Base-by-base conservation (phyloP, 2,888 invertebrate species). In the Metacarcinus magister region DNA sequence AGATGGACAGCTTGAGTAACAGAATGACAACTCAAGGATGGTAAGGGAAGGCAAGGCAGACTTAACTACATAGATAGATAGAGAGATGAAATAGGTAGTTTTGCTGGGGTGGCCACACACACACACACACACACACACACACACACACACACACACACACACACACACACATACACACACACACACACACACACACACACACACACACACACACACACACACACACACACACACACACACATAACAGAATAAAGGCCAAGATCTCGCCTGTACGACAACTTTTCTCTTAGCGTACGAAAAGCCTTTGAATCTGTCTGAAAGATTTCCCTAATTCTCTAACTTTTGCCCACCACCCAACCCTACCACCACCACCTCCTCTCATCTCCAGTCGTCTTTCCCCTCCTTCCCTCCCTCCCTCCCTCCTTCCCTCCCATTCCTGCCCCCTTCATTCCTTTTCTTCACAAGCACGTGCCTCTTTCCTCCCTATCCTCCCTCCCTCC, bases 311-410 rank as follows among this genome's bases (percentile, higher is more conserved):
- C 82, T 5, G 82, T 82, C 82, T 82, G 32, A 82, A 82, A 82
- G 82, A 82, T 82, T 82, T 82, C 82, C 82, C 82, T 82, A 82
- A 82, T 82, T 82, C 82, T 32, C 32, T 82, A 82, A 82, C 82
- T 82, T 82, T 32, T 82, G 32, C 82, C 82, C 82, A 32, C 82
- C 82, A 32, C 82, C 82, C 54, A 54, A 16, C 54, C 54, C 8
- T 16, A 16, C 67, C 67, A 67, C 23, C n/a, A 10, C 67, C 67
- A 67, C 23, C 5, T 67, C 67, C 5, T 16, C 67, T 7, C 82
- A 3, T 28, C 82, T 8, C 32, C 82, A 54, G 5, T 67, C 67
- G 10, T 67, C 67, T 23, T 10, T 5, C 67, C n/a, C 67, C 19
- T 19, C 23, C 54, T 10, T 54, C 8, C 54, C 54, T 54, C 8